These are phyloP conservation scores for Cirrhinus mrigala DNA, from an alignment of 2,797 vertebrate genomes.

Conservation along the genomic window DNA sequence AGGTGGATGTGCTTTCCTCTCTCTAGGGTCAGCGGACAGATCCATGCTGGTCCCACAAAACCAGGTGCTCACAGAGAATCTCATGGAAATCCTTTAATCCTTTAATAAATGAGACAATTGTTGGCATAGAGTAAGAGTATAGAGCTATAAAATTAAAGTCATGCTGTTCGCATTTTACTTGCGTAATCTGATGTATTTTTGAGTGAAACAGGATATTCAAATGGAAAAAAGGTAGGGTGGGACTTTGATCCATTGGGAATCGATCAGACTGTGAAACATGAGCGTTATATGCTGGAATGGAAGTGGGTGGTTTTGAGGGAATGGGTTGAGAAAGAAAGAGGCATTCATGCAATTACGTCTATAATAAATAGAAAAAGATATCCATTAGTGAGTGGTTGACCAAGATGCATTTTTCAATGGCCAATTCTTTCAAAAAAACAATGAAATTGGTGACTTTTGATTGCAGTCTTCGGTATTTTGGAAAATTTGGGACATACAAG, in stretches of 20 bases:
- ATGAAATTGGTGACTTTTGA: not conserved
- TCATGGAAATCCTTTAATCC: slow-evolving; percentile 12
- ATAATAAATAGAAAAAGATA: not conserved
- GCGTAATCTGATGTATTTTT: not conserved
- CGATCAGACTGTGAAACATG: not conserved
- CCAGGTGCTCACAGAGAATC: slow-evolving; percentile 19
- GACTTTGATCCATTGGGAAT: not conserved
- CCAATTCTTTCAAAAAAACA: not conserved
- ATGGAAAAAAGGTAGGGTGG: not conserved
- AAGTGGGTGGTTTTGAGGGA: not conserved
- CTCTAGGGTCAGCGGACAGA: not conserved
- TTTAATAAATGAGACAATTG: slow-evolving; percentile 28
- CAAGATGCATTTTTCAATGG: not conserved
- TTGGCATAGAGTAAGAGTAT: slow-evolving; percentile 20
- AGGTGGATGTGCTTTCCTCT: slow-evolving; percentile 35
- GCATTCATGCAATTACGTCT: not conserved
- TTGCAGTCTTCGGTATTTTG: not conserved
- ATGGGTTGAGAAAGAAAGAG: not conserved
- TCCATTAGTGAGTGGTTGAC: not conserved
- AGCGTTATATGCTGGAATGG: not conserved
- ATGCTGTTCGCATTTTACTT: slow-evolving; percentile 1
- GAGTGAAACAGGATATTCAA: slow-evolving; percentile 19
- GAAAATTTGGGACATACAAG: not conserved
- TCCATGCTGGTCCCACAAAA: slow-evolving; percentile 7
- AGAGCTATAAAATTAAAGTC: slow-evolving; percentile 19